These are phyloP conservation scores for Ophion ventricosus DNA, from an alignment of 2,888 invertebrate species.

Conservation along the genomic window DNA sequence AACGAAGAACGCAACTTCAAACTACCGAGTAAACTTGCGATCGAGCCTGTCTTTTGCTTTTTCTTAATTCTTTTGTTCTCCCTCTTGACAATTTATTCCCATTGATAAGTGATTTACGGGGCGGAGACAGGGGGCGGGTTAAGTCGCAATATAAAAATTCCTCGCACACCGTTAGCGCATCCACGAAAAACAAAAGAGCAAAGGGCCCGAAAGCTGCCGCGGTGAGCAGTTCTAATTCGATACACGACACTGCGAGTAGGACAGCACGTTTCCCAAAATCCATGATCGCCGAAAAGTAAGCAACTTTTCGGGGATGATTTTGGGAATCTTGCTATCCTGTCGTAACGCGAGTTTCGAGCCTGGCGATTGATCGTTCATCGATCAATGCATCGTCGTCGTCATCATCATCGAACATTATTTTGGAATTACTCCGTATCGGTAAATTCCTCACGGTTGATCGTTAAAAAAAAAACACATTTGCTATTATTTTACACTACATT, in stretches of 20 bases:
- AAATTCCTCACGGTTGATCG: slow-evolving; percentile 10
- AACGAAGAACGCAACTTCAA: neutral
- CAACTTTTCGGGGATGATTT: neutral
- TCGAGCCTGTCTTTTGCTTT: neutral
- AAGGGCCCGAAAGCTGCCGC: neutral
- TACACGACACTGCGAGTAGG: neutral
- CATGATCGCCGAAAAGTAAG: neutral
- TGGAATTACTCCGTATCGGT: slow-evolving; percentile 17
- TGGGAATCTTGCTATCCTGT: neutral
- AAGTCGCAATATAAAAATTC: neutral
- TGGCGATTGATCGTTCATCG: slow-evolving; percentile 62
- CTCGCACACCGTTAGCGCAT: neutral
- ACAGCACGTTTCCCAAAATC: neutral
- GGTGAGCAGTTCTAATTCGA: slow-evolving; percentile 9
- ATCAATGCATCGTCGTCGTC: slow-evolving; percentile 38
- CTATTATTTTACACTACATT: slow-evolving; percentile 51
- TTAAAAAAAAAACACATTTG: slow-evolving; percentile 21
- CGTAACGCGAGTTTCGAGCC: slow-evolving; percentile 46
- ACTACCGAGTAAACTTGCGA: neutral
- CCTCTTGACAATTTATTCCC: neutral
- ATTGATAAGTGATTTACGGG: neutral
- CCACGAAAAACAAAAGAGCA: neutral
- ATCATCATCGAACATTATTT: slow-evolving; percentile 6
- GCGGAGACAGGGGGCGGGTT: neutral
- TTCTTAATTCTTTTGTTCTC: neutral